Conservation (phyloP, 2,797 vertebrate species). For the Sphenopsis melanotis region DNA sequence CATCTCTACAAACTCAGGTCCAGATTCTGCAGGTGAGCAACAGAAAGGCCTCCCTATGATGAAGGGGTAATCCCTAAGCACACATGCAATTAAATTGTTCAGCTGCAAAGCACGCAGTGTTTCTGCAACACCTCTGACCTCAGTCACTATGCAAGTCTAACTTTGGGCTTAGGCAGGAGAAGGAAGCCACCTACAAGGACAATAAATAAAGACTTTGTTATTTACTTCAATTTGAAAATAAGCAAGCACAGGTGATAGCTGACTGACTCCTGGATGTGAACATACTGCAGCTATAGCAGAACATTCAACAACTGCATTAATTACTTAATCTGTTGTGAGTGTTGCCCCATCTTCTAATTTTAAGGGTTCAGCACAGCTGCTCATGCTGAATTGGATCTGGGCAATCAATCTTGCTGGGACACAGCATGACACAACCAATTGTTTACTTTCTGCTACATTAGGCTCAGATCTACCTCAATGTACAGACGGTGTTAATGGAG, state of each 20-base stretch:
- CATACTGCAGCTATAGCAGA: not conserved
- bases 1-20: not conserved
- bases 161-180: not conserved
- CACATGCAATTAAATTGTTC: not conserved
- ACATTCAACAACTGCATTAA: not conserved
- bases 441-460: not conserved
- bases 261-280: not conserved
- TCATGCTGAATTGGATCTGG: not conserved
- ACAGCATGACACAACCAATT: accelerated
- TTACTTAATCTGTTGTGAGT: not conserved
- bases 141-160: not conserved
- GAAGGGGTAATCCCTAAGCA: not conserved
- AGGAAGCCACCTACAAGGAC: not conserved
- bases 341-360: not conserved
- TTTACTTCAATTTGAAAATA: not conserved
- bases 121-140: not conserved
- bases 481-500: not conserved
- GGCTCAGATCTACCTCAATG: not conserved
- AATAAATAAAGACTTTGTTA: not conserved
- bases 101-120: not conserved
- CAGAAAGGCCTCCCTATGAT: not conserved
- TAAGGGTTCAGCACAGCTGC: not conserved
- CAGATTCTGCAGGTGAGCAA: not conserved
- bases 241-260: not conserved
- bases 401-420: not conserved